A percentile compares a stretch with the other conserved stretches of the same genome.
Evolutionary conservation across 2,113 vertebrate genomes (phyloP).

Genomic region (Pseudopodoces humilis): DNA sequence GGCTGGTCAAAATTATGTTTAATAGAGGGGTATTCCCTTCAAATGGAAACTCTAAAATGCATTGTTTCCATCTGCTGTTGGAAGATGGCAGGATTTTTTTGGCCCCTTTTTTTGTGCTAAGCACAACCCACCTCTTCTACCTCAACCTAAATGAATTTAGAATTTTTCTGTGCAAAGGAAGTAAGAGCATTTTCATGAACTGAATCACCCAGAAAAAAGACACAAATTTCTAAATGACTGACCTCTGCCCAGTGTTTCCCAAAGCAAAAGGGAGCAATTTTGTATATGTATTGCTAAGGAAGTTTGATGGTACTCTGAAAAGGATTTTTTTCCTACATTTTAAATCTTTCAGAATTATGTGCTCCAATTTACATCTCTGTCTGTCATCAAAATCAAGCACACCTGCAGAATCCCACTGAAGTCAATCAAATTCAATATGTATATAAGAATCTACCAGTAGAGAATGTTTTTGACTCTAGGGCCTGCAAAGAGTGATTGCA

Average conservation of each 20-base stretch:
- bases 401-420: not conserved
- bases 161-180: not conserved
- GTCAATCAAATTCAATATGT: not conserved
- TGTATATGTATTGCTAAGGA: not conserved
- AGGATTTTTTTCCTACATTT: not conserved
- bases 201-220: not conserved
- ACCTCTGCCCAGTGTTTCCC: not conserved
- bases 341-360: not conserved
- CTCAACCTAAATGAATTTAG: not conserved
- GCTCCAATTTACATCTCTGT: not conserved
- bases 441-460: not conserved
- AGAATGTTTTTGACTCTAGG: not conserved
- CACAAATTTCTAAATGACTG: not conserved
- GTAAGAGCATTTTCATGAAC: not conserved
- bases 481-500: not conserved
- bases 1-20: not conserved
- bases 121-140: not conserved
- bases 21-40: not conserved
- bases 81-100: not conserved
- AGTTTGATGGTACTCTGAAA: not conserved
- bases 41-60: not conserved
- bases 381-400: not conserved
- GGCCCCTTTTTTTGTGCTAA: not conserved
- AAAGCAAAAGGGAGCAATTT: not conserved
- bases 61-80: not conserved